phyloP scores from a whole-genome alignment of 1,140 invertebrate genomes.

The Drosophila teissieri region DNA sequence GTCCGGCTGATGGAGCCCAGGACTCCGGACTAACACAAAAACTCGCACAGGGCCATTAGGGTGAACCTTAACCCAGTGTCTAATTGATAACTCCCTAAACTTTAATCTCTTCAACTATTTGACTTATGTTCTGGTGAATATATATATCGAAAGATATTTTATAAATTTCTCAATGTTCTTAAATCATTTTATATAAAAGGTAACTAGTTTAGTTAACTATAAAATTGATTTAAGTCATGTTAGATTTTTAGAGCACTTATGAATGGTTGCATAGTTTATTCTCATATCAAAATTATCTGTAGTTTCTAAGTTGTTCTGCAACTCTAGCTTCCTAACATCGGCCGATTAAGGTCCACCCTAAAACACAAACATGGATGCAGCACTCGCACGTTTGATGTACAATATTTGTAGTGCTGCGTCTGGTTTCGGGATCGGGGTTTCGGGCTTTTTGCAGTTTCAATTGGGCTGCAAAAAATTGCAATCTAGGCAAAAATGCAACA shows the following conservation, averaged over 20 bases:
- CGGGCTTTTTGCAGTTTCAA: constrained; percentile 69
- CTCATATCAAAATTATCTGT: too few relatives aligned
- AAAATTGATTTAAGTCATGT: neutral
- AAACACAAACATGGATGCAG: constrained; percentile 13
- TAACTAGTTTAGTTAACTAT: too few relatives aligned
- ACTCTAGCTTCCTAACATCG: neutral
- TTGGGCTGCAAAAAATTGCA: constrained; percentile 79
- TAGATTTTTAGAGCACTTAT: neutral
- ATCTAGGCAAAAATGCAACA: constrained; percentile 84
- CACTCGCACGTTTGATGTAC: constrained; percentile 67
- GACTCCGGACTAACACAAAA: constrained; percentile 15
- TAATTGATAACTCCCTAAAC: neutral
- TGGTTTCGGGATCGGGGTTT: constrained; percentile 27
- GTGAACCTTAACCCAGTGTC: constrained; percentile 5
- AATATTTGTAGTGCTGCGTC: constrained; percentile 73
- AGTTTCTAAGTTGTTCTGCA: too few relatives aligned
- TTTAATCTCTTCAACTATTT: neutral
- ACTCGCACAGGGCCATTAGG: neutral
- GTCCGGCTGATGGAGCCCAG: constrained; percentile 38
- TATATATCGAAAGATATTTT: too few relatives aligned
- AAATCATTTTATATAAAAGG: too few relatives aligned
- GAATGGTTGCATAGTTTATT: too few relatives aligned
- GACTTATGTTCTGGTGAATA: too few relatives aligned
- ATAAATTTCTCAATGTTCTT: too few relatives aligned
- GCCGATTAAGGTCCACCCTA: neutral